Evolutionary conservation across 2,797 vertebrate genomes (phyloP).

Genomic region (Moxostoma hubbsi): DNA sequence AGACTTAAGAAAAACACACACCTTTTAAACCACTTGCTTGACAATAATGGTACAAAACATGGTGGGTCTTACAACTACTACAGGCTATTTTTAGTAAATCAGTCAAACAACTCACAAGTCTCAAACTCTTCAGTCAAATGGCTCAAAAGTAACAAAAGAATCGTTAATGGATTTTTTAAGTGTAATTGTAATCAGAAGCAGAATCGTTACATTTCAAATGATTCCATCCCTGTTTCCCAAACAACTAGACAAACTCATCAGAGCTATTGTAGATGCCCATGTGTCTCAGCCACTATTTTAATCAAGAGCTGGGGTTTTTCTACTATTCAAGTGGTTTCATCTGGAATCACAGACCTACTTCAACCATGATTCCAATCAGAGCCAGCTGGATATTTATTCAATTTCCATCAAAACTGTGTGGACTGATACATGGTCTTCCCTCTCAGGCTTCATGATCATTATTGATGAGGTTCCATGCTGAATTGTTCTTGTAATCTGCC

Average conservation of each 20-base stretch:
- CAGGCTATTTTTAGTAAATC: background rate
- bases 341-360: slow-evolving; percentile 73
- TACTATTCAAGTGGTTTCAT: slow-evolving; percentile 77
- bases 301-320: slow-evolving; percentile 73
- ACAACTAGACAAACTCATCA: slow-evolving; percentile 57
- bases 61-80: too few relatives aligned
- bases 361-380: slow-evolving; percentile 64
- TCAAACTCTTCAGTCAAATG: background rate
- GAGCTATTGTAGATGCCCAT: slow-evolving; percentile 66
- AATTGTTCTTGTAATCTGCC: slow-evolving; percentile 36
- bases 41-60: too few relatives aligned
- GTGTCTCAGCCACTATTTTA: slow-evolving; percentile 72
- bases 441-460: slow-evolving; percentile 58
- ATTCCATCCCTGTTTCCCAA: slow-evolving; percentile 8
- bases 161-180: background rate
- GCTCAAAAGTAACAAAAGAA: background rate
- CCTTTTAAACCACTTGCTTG: too few relatives aligned
- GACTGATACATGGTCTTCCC: slow-evolving; percentile 53
- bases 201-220: background rate
- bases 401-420: slow-evolving; percentile 64
- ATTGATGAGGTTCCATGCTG: slow-evolving; percentile 27
- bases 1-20: too few relatives aligned
- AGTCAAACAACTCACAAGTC: background rate
- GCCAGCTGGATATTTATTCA: slow-evolving; percentile 67
- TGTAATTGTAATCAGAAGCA: background rate